Conservation (phyloP, 2,797 vertebrate genomes). For the Atherinosoma microstoma region DNA sequence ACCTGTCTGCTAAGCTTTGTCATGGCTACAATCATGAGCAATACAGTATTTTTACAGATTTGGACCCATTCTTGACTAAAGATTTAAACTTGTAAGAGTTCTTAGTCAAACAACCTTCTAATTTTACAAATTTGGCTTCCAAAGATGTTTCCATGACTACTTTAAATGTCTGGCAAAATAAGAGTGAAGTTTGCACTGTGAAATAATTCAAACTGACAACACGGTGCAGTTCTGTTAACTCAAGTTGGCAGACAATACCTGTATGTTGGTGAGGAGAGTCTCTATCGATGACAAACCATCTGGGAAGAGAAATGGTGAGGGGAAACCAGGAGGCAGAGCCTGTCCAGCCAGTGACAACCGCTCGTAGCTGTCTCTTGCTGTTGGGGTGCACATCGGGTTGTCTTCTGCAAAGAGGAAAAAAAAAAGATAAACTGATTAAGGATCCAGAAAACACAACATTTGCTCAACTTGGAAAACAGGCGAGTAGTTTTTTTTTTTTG, state of each 20-base stretch:
- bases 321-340: conserved; percentile 94
- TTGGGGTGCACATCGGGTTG: conserved; percentile 95
- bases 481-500: conserved; percentile 9
- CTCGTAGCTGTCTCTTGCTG: conserved; percentile 97
- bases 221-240: neutral
- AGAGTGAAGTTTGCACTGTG: neutral
- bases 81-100: neutral
- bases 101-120: neutral
- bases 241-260: conserved; percentile 54
- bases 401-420: conserved; percentile 87
- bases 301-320: conserved; percentile 98
- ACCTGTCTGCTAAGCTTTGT: neutral
- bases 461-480: conserved; percentile 16
- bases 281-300: conserved; percentile 99
- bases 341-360: conserved; percentile 96
- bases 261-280: conserved; percentile 96
- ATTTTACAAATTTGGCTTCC: neutral
- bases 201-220: neutral
- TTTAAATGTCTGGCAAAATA: neutral
- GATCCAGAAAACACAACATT: conserved; percentile 3
- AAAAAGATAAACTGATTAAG: conserved; percentile 14
- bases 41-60: neutral
- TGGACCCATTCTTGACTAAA: neutral
- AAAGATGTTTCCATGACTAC: neutral
- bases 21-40: neutral